Conservation (phyloP, 2,797 vertebrate genomes). For the Intellagama lesueurii region DNA sequence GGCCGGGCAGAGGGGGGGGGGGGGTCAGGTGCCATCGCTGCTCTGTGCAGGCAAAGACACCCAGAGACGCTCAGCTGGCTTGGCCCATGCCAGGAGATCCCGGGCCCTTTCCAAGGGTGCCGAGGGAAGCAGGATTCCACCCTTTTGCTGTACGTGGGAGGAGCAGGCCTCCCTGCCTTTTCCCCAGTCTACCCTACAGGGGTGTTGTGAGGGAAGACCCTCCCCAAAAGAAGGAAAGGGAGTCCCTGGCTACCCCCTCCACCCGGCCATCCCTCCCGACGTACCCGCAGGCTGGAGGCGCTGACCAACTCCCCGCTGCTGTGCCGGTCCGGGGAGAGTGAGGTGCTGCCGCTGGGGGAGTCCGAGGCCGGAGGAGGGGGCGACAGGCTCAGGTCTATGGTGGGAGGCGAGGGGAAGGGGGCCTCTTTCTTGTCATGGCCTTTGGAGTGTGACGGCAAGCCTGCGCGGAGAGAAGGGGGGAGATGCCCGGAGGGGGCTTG, state of each 20-base stretch:
- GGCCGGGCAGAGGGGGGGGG: rapidly evolving
- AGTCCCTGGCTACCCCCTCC: rapidly evolving
- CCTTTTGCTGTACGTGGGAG: neutral
- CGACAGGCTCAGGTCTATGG: conserved; percentile 92
- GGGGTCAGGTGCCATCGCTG: neutral
- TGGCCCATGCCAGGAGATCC: too few relatives aligned
- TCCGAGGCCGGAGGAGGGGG: conserved; percentile 77
- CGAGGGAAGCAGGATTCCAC: neutral
- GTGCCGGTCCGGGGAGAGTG: conserved; percentile 85
- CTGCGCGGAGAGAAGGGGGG: conserved; percentile 55
- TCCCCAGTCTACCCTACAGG: neutral
- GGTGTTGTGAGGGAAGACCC: neutral
- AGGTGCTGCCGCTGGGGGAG: conserved; percentile 82
- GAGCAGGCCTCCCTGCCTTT: neutral
- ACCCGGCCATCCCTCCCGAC: conserved; percentile 47
- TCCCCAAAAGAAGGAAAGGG: neutral
- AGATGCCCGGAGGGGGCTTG: neutral
- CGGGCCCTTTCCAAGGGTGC: neutral
- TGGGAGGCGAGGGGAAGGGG: conserved; percentile 80
- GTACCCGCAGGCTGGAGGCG: conserved; percentile 84
- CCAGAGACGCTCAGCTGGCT: too few relatives aligned
- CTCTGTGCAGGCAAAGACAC: neutral
- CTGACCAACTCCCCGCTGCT: conserved; percentile 81
- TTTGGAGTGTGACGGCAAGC: conserved; percentile 79
- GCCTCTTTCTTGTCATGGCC: conserved; percentile 83